phyloP scores from a whole-genome alignment of 1,140 invertebrate species.

The Campoletis sonorensis region DNA sequence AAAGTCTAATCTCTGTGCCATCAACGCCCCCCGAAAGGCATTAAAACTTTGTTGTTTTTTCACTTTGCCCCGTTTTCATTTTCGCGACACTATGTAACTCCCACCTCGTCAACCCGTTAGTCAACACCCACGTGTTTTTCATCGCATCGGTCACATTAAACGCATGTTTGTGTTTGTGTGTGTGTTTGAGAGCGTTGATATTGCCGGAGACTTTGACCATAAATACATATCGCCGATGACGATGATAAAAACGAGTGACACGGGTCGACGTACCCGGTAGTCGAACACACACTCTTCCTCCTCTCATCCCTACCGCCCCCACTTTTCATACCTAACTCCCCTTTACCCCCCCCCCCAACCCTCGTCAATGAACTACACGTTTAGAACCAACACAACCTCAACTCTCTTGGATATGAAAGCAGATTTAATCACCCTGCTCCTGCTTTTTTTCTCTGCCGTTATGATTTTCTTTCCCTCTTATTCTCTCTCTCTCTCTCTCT shows the following conservation, averaged over 20 bases:
- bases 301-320: too few relatives aligned
- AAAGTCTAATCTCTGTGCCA: background rate
- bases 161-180: background rate
- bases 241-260: constrained; percentile 64
- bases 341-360: background rate
- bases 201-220: constrained; percentile 40
- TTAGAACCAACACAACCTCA: background rate
- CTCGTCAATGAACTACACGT: constrained; percentile 1
- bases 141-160: background rate
- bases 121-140: constrained; percentile 12
- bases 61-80: constrained; percentile 4
- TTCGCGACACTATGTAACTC: constrained; percentile 40
- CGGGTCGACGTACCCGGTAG: constrained; percentile 56
- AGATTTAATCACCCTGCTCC: background rate
- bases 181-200: background rate
- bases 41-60: constrained; percentile 3
- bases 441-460: background rate
- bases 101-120: constrained; percentile 47
- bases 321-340: constrained; percentile 2
- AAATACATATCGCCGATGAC: constrained; percentile 65
- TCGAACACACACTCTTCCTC: background rate
- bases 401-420: background rate
- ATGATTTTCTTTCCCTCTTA: background rate
- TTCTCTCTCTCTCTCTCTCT: background rate
- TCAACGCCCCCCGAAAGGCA: background rate